These are phyloP conservation scores for Amniataba percoides DNA, from an alignment of 2,797 vertebrate genomes.

Conservation along the genomic window DNA sequence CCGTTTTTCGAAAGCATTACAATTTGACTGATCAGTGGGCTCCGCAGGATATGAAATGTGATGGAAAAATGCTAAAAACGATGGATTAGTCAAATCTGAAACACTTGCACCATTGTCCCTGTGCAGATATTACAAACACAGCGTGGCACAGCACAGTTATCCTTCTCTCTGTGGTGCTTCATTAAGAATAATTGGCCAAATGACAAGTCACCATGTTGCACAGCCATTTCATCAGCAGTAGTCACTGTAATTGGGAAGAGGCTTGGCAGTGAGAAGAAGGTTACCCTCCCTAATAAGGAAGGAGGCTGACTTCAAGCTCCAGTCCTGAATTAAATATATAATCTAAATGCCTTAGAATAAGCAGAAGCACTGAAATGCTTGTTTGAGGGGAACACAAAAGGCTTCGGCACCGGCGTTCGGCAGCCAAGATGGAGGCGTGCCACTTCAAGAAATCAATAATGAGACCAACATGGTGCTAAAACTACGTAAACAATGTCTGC, in stretches of 20 bases:
- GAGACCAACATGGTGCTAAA: conserved; percentile 64
- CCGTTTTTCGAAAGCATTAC: conserved; percentile 13
- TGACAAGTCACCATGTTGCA: conserved; percentile 80
- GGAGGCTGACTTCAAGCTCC: conserved; percentile 72
- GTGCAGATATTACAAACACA: conserved; percentile 67
- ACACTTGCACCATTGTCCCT: conserved; percentile 50
- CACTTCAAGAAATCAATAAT: conserved; percentile 74
- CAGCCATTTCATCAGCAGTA: conserved; percentile 81
- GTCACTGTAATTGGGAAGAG: conserved; percentile 78
- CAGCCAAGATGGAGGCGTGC: conserved; percentile 70
- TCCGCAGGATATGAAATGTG: conserved; percentile 36
- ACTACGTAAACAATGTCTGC: conserved; percentile 66
- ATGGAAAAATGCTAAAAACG: conserved; percentile 30
- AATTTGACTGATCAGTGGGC: conserved; percentile 46
- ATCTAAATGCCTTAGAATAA: conserved; percentile 58
- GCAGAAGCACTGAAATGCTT: conserved; percentile 43
- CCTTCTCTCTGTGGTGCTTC: conserved; percentile 71
- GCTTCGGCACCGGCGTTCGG: conserved; percentile 17
- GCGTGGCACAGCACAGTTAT: conserved; percentile 58
- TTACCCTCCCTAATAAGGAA: conserved; percentile 74
- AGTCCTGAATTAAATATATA: conserved; percentile 69
- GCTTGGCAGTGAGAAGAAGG: conserved; percentile 67
- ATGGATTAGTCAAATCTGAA: conserved; percentile 58
- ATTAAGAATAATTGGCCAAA: conserved; percentile 84
- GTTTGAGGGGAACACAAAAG: conserved; percentile 62